Evolutionary conservation across 2,888 invertebrate genomes (phyloP).

Genomic region (Conchocele bisecta): DNA sequence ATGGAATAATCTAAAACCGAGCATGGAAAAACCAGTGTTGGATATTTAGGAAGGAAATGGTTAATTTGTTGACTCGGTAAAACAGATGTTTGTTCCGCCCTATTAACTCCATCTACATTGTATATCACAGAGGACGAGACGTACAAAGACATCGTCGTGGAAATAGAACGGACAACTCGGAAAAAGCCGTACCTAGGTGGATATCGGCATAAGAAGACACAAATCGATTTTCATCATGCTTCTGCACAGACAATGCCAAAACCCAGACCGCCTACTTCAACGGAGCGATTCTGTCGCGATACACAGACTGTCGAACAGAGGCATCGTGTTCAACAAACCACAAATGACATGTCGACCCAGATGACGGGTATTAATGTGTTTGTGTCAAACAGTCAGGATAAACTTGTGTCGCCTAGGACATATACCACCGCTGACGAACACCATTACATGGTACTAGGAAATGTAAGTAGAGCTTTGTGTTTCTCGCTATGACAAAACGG

Average conservation of each 20-base stretch:
- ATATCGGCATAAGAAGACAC: conserved; percentile 88
- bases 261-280: conserved; percentile 69
- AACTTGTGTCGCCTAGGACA: conserved; percentile 78
- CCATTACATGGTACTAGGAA: conserved; percentile 69
- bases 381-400: conserved; percentile 80
- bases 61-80: too few relatives aligned
- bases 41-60: too few relatives aligned
- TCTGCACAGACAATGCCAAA: conserved; percentile 89
- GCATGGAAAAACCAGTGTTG: too few relatives aligned
- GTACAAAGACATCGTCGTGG: conserved; percentile 80
- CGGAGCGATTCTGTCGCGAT: conserved; percentile 79
- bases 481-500: neutral
- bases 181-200: conserved; percentile 92
- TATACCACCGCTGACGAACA: conserved; percentile 82
- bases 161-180: conserved; percentile 79
- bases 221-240: conserved; percentile 91
- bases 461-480: conserved; percentile 67
- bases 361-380: conserved; percentile 83
- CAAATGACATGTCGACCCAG: conserved; percentile 81
- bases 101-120: too few relatives aligned
- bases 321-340: conserved; percentile 80
- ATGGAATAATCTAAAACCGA: too few relatives aligned
- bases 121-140: conserved; percentile 73
- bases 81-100: too few relatives aligned
- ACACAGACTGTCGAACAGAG: conserved; percentile 82